Evolutionary conservation across 2,797 vertebrate species (phyloP).

Genomic region (Ctenopoma kingsleyae): DNA sequence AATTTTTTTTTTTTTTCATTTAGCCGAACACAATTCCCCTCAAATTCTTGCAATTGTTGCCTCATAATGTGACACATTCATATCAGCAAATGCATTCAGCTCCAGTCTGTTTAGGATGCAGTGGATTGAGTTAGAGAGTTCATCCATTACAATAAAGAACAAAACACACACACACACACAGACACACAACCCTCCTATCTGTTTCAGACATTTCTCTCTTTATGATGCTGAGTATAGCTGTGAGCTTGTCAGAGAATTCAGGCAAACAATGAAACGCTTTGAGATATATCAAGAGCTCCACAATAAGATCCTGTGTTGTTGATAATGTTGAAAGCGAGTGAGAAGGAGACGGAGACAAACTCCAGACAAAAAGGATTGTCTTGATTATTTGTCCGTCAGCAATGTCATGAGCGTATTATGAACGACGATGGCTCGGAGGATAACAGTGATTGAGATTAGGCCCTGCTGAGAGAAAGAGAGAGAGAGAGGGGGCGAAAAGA

Average conservation of each 20-base stretch:
- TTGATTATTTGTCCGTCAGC: conserved; percentile 74
- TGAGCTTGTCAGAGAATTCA: conserved; percentile 66
- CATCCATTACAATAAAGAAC: conserved; percentile 72
- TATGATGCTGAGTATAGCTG: conserved; percentile 62
- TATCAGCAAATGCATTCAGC: conserved; percentile 57
- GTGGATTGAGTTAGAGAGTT: conserved; percentile 66
- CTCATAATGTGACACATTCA: conserved; percentile 75
- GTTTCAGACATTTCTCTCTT: conserved; percentile 69
- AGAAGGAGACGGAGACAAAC: conserved; percentile 55
- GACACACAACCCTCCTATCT: conserved; percentile 43
- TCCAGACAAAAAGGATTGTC: conserved; percentile 78
- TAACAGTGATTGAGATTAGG: conserved; percentile 75
- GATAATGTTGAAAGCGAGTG: conserved; percentile 50
- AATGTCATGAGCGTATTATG: conserved; percentile 55
- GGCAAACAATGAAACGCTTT: conserved; percentile 69
- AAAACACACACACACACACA: conserved; percentile 43
- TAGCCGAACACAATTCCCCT: conserved; percentile 59
- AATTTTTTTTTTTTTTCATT: conserved; percentile 21
- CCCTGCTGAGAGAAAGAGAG: conserved; percentile 57
- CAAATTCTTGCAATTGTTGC: conserved; percentile 80
- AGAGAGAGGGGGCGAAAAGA: conserved; percentile 15
- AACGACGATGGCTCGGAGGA: conserved; percentile 67
- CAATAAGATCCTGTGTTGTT: conserved; percentile 69
- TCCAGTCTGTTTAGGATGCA: conserved; percentile 41
- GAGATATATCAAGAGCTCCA: conserved; percentile 59